Evolutionary conservation across 2,797 vertebrate species (phyloP).

Genomic region (Lithobates pipiens): DNA sequence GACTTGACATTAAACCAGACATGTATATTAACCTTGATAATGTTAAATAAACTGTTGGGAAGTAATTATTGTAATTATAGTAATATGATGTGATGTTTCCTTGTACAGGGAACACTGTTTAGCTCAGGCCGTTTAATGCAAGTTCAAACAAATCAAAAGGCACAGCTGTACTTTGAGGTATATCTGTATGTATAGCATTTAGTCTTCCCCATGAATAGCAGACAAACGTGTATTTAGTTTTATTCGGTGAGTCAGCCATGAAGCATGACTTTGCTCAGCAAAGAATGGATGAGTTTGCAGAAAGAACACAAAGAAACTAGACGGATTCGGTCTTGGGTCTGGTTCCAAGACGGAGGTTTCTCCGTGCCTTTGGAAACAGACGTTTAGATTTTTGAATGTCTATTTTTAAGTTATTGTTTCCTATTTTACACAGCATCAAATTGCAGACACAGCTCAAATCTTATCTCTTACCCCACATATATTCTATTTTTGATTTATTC

Average conservation of each 20-base stretch:
- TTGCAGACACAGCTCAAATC: too few relatives aligned
- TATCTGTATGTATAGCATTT: constrained; percentile 32
- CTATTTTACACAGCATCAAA: too few relatives aligned
- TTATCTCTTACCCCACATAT: too few relatives aligned
- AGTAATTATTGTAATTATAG: background rate
- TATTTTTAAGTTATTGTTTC: too few relatives aligned
- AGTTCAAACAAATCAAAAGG: constrained; percentile 31
- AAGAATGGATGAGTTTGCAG: background rate
- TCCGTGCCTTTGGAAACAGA: too few relatives aligned
- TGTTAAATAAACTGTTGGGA: constrained; percentile 8
- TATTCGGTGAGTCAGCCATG: constrained; percentile 11
- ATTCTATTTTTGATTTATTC: too few relatives aligned
- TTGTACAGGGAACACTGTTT: background rate
- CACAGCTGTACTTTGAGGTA: constrained; percentile 31
- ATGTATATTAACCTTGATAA: constrained; percentile 10
- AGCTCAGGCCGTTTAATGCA: constrained; percentile 1
- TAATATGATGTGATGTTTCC: background rate
- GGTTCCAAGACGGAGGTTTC: background rate
- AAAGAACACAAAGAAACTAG: constrained; percentile 4
- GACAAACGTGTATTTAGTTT: background rate
- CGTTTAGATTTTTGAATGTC: too few relatives aligned
- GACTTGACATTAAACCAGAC: background rate
- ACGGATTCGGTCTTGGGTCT: background rate
- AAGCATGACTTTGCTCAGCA: background rate
- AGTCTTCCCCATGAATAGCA: constrained; percentile 17